Percentiles rank a stretch among this genome's conserved stretches.
Evolutionary conservation across 2,113 vertebrate species (phyloP).

Genomic region (Indicator maculatus): DNA sequence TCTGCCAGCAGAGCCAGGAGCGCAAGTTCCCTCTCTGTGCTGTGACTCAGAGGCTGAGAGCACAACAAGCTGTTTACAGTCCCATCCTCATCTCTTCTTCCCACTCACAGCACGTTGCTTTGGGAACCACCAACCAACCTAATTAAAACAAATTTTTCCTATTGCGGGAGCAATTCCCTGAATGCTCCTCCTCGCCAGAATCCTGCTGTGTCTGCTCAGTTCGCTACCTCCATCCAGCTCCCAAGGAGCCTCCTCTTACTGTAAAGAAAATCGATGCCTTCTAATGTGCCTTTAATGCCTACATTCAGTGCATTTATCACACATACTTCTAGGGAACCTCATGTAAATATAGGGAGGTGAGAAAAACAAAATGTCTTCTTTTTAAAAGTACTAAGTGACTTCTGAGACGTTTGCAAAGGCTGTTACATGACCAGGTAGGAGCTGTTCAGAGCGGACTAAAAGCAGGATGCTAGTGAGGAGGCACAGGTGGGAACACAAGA

Average conservation of each 20-base stretch:
- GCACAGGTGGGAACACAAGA: constrained; percentile 8
- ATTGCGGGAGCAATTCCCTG: constrained; percentile 63
- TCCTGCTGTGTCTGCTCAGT: constrained; percentile 40
- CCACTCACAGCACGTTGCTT: constrained; percentile 57
- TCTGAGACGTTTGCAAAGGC: not conserved
- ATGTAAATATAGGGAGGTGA: not conserved
- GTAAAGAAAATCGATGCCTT: constrained; percentile 31
- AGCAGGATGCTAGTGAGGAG: not conserved
- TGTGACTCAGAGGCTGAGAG: constrained; percentile 34
- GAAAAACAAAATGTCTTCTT: not conserved
- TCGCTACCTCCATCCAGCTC: constrained; percentile 28
- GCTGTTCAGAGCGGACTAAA: not conserved
- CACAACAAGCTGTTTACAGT: constrained; percentile 36
- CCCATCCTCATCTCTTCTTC: constrained; percentile 40
- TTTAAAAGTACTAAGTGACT: constrained; percentile 3
- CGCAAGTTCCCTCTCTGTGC: not conserved
- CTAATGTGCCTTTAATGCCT: constrained; percentile 45
- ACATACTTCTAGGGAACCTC: not conserved
- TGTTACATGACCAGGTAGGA: not conserved
- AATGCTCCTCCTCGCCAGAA: constrained; percentile 28
- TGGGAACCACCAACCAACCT: constrained; percentile 71
- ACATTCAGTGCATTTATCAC: constrained; percentile 10
- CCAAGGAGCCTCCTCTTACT: constrained; percentile 43
- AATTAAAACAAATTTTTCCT: constrained; percentile 74
- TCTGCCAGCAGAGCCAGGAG: not conserved